Base-by-base conservation (phyloP, 2,888 invertebrate species). In the Malthinus seriepunctatus region DNA sequence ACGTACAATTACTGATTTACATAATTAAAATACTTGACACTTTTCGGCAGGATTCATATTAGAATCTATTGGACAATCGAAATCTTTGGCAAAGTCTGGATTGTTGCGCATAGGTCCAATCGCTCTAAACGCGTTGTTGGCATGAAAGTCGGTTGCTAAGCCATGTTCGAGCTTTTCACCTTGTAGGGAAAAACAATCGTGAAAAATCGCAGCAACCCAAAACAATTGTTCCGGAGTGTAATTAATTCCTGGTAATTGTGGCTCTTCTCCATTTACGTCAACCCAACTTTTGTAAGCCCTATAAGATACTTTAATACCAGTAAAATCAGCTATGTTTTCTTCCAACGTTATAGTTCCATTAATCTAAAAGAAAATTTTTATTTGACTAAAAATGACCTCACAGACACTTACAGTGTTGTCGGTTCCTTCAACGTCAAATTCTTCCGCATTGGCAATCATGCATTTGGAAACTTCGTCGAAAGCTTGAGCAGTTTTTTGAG, bases 261-360 rank as follows among this genome's bases (percentile, higher is more conserved):
- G 76, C 69, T 91, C 91, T 1, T 80, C 79, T 0, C 87, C 85
- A 71, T 90, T 83, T 7, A 85, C 80, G 7, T 81, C 77, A 0
- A 83, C 84, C 90, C 90, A 92, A 5, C 84, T 83, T 49, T 85
- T 82, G 75, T 93, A 93, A 0, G 92, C 93, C 64, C 84, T 82
- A 76, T 94, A 95, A 0, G 95, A 91, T 71, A 91, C 88, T 73
- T 93, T 93, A 60, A 93, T 85, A 0, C 95, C 95, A 0, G 92
- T 93, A 72, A 93, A 93, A 74, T 95, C 95, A 0, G 95, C 94
- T 50, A 95, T 90, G 75, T 95, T 95, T 76, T 95, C 95, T 9
- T 92, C 92, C 74, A 93, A 89, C 0, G 93, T 93, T 68, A 89
- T 88, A 50, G 91, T 86, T 46, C 94, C 94, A 71, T 94, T 93